Base-by-base conservation (phyloP, 2,113 vertebrate species). In the Eulacestoma nigropectus region DNA sequence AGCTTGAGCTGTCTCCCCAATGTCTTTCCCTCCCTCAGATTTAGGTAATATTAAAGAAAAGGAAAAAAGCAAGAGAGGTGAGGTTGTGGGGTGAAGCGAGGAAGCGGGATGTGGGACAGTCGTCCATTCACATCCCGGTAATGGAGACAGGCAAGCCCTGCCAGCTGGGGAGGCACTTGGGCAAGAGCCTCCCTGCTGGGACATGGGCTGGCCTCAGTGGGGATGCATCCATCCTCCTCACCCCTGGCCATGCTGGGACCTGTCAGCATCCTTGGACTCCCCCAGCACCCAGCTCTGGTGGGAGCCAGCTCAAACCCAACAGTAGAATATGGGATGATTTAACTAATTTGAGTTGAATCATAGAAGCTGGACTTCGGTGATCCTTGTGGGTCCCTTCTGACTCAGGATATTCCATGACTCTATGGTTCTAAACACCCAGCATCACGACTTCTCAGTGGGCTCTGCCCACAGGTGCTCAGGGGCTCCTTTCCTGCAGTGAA, bases 41-140 rank as follows among this genome's bases (percentile, higher is more conserved):
- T 30, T 37, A 49, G n/a, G 35, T 44, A 78, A 46, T 9, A 23
- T 3, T 46, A 35, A 35, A 78, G 81, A 52, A 70, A 49, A 21
- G 5, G 4, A 5, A 47, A 60, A 90, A 63, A 13, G 2, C 13
- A 41, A 17, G 39, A 47, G 14, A 62, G 27, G 27, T 46, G 55
- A 49, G 52, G 21, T 3, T 55, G 33, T 7, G 56, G 56, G 47
- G 12, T 39, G 56, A 89, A 55, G 29, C 0, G 0, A 44, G 30
- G 42, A 53, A 84, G 29, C 0, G 0, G 3, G 9, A 0, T 39
- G 63, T 63, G 70, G 62, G 56, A 18, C 0, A 5, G 10, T 2
- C 76, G 15, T 29, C 59, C 3, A 1, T 33, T 60, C 44, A 13
- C 60, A 46, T 20, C 26, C 41, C 1, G 5, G n/a, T 37, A 41